A percentile compares a stretch with the other conserved stretches of the same genome.
phyloP scores from a whole-genome alignment of 1,140 invertebrate genomes.

The Rhopalosiphum padi region DNA sequence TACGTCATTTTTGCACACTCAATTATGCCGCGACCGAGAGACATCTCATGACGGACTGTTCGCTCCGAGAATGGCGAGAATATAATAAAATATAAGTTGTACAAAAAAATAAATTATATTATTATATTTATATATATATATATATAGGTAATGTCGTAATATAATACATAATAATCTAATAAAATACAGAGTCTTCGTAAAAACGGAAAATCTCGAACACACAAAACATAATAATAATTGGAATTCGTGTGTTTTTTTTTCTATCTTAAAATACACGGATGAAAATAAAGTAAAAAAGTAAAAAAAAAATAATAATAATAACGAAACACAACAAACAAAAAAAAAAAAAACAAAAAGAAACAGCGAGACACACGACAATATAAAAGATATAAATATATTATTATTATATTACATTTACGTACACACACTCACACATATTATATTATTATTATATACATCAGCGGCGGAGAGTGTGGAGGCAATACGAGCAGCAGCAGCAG shows the following conservation, averaged over 20 bases:
- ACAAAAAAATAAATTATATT: background rate
- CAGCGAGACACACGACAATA: background rate
- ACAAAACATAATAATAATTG: background rate
- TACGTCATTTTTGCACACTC: background rate
- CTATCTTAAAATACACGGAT: background rate
- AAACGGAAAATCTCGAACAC: background rate
- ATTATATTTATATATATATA: no score
- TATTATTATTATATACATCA: background rate
- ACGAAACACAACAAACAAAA: no score
- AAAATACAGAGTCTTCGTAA: background rate
- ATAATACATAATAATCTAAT: background rate
- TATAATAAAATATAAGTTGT: background rate
- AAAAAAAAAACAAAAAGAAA: background rate
- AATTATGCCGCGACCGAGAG: background rate
- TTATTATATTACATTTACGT: conserved; percentile 8
- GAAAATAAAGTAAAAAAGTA: background rate
- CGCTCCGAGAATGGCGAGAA: background rate
- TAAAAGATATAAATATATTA: conserved; percentile 1
- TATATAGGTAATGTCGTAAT: background rate
- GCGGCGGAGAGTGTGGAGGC: background rate
- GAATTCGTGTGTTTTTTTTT: conserved; percentile 1
- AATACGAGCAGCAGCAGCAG: background rate
- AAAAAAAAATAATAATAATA: background rate
- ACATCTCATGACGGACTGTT: background rate
- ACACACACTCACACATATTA: background rate